Conservation (phyloP, 2,888 invertebrate species). For the Acrobasis repandana region DNA sequence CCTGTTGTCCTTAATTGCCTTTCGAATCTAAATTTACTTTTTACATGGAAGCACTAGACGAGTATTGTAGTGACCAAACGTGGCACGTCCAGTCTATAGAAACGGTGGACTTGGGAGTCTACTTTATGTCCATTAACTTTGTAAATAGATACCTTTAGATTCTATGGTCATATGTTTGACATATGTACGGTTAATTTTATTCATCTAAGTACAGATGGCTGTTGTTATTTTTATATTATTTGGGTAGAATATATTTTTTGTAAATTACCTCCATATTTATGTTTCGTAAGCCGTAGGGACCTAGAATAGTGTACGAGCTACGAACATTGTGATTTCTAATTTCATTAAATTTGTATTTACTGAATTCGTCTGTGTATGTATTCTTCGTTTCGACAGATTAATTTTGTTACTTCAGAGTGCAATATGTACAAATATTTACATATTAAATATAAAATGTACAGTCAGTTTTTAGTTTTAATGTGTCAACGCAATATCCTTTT, state of each 20-base stretch:
- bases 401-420: constrained; percentile 85
- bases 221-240: constrained; percentile 84
- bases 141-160: constrained; percentile 80
- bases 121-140: constrained; percentile 65
- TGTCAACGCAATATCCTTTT: constrained; percentile 78
- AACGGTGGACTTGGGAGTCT: constrained; percentile 58
- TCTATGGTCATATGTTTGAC: constrained; percentile 82
- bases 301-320: constrained; percentile 77
- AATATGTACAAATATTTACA: constrained; percentile 89
- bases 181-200: constrained; percentile 81
- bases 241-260: constrained; percentile 83
- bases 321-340: constrained; percentile 79
- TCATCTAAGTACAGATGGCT: constrained; percentile 83
- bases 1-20: constrained; percentile 54
- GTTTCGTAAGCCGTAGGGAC: constrained; percentile 80
- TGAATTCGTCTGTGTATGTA: constrained; percentile 69
- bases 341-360: constrained; percentile 73
- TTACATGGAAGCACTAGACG: constrained; percentile 46
- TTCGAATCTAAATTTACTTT: constrained; percentile 52
- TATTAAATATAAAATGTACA: constrained; percentile 80
- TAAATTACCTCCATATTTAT: constrained; percentile 83
- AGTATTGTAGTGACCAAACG: constrained; percentile 70
- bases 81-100: constrained; percentile 71
- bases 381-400: constrained; percentile 75
- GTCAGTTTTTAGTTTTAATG: constrained; percentile 81